Conservation (phyloP, 2,888 invertebrate genomes). For the Eupeodes latifasciatus region DNA sequence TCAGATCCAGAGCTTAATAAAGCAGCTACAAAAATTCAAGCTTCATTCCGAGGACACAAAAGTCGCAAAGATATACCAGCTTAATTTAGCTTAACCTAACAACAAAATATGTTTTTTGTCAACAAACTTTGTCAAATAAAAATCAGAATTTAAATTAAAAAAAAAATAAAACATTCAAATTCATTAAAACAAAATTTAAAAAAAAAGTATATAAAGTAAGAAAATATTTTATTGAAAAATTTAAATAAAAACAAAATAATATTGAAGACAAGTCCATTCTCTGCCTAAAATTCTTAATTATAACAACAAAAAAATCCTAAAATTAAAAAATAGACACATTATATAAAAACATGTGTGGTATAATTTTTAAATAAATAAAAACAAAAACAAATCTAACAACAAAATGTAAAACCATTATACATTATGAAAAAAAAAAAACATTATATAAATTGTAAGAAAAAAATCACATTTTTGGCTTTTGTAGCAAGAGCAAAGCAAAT, state of each 20-base stretch:
- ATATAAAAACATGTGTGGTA: slow-evolving; percentile 31
- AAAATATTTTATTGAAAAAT: slow-evolving; percentile 60
- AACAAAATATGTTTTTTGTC: slow-evolving; percentile 30
- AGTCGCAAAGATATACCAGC: slow-evolving; percentile 89
- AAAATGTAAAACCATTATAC: slow-evolving; percentile 51
- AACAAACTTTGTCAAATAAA: slow-evolving; percentile 70
- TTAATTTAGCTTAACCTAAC: slow-evolving; percentile 78
- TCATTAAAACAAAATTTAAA: slow-evolving; percentile 30
- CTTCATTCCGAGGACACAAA: slow-evolving; percentile 95
- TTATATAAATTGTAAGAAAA: slow-evolving; percentile 44
- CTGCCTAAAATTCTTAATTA: slow-evolving; percentile 64
- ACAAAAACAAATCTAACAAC: slow-evolving; percentile 12
- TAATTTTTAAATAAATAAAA: slow-evolving; percentile 33
- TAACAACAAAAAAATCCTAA: slow-evolving; percentile 27
- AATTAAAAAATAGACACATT: slow-evolving; percentile 16
- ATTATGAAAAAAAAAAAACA: slow-evolving; percentile 8
- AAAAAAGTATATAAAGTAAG: slow-evolving; percentile 13
- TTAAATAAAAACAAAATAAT: not conserved
- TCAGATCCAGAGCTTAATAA: slow-evolving; percentile 94
- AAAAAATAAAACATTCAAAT: slow-evolving; percentile 47
- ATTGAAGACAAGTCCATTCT: slow-evolving; percentile 63
- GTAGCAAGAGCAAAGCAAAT: slow-evolving; percentile 59
- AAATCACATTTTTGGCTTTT: slow-evolving; percentile 58
- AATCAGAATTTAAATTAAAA: slow-evolving; percentile 64
- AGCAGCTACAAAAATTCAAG: slow-evolving; percentile 96